These are phyloP conservation scores for Graptemys geographica DNA, from an alignment of 2,797 vertebrate genomes.

Conservation along the genomic window DNA sequence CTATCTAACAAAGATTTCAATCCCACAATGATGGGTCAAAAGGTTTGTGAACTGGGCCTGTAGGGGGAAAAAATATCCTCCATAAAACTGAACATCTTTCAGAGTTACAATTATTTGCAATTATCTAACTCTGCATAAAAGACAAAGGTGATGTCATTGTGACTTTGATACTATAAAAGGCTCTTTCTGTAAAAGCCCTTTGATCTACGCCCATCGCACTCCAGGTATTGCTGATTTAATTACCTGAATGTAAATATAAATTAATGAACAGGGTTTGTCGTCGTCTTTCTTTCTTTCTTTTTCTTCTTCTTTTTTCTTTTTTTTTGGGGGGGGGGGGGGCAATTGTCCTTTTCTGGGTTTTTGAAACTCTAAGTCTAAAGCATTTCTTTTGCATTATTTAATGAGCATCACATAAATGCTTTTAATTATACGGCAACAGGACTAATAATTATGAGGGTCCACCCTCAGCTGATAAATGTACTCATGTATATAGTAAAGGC, in stretches of 20 bases:
- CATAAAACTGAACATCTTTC: slow-evolving; percentile 58
- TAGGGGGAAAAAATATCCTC: not conserved
- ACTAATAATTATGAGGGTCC: slow-evolving; percentile 41
- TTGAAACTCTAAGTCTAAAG: slow-evolving; percentile 6
- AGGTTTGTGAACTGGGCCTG: slow-evolving; percentile 50
- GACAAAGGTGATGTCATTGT: slow-evolving; percentile 56
- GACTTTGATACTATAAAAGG: slow-evolving; percentile 67
- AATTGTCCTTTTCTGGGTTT: slow-evolving; percentile 20
- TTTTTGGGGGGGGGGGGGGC: slow-evolving; percentile 20
- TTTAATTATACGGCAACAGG: slow-evolving; percentile 57
- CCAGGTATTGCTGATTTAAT: slow-evolving; percentile 75
- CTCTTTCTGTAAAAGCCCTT: slow-evolving; percentile 62
- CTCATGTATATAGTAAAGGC: not conserved
- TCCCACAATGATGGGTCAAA: slow-evolving; percentile 54
- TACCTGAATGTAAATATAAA: slow-evolving; percentile 74
- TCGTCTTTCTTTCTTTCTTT: not conserved
- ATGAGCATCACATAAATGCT: slow-evolving; percentile 36
- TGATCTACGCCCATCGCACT: slow-evolving; percentile 63
- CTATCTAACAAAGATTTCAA: slow-evolving; percentile 46
- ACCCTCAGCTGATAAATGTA: slow-evolving; percentile 48
- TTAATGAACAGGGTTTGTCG: slow-evolving; percentile 53
- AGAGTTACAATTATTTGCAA: slow-evolving; percentile 65
- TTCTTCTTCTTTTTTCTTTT: not conserved
- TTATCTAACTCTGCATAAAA: slow-evolving; percentile 76
- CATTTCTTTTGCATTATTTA: slow-evolving; percentile 41